These are phyloP conservation scores for Eilema caniola DNA, from an alignment of 2,888 invertebrate genomes.

Conservation along the genomic window DNA sequence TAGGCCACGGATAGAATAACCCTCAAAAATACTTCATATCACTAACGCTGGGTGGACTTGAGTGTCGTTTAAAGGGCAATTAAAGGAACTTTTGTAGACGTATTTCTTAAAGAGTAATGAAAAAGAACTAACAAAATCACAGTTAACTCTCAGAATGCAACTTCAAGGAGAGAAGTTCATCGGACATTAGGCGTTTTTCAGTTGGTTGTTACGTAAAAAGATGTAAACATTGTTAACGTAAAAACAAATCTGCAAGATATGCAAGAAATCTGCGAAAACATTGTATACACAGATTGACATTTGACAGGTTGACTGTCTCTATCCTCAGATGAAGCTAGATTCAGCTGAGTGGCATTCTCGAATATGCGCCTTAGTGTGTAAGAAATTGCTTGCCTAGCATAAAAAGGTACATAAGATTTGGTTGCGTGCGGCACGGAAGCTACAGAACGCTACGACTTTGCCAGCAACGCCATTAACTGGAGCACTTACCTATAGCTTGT, in stretches of 20 bases:
- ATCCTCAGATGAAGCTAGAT: too few species aligned
- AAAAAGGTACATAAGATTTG: neutral
- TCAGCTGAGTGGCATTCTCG: too few species aligned
- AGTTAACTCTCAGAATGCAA: neutral
- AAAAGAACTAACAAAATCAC: neutral
- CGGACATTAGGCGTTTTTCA: too few species aligned
- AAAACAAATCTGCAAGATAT: too few species aligned
- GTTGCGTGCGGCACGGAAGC: constrained; percentile 8
- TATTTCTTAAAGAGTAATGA: neutral
- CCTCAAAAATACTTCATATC: neutral
- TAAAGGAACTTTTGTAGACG: neutral
- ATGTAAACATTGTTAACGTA: too few species aligned
- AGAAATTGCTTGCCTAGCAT: neutral
- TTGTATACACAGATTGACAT: too few species aligned
- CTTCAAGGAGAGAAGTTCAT: too few species aligned
- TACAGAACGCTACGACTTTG: neutral
- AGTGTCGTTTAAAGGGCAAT: neutral
- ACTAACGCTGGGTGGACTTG: neutral
- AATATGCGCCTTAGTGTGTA: neutral
- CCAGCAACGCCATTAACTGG: constrained; percentile 8
- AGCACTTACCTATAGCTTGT: neutral
- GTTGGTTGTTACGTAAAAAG: too few species aligned
- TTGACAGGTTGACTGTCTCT: too few species aligned
- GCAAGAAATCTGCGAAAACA: too few species aligned
- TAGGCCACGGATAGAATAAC: constrained; percentile 10